phyloP scores from a whole-genome alignment of 2,888 invertebrate species.

The Lottia scabra region DNA sequence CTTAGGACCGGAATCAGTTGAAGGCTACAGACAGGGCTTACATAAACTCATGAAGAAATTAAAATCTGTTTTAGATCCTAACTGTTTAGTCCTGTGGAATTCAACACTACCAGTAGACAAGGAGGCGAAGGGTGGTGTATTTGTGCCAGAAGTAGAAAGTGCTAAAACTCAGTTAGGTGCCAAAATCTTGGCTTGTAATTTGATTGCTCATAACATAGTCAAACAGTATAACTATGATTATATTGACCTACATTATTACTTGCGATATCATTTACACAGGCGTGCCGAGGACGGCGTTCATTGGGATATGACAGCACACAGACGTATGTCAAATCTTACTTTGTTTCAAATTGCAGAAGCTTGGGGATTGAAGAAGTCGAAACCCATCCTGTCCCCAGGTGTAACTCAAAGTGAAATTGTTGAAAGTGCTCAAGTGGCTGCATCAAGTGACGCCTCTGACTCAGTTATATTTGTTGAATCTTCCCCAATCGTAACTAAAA shows the following conservation, averaged over 20 bases:
- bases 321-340: constrained; percentile 71
- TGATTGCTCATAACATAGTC: constrained; percentile 64
- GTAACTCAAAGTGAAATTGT: too few relatives aligned
- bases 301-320: constrained; percentile 70
- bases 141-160: constrained; percentile 70
- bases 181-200: constrained; percentile 72
- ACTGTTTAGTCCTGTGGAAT: constrained; percentile 71
- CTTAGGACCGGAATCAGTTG: constrained; percentile 50
- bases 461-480: too few relatives aligned
- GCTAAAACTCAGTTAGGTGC: constrained; percentile 69
- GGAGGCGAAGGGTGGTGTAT: constrained; percentile 70
- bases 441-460: too few relatives aligned
- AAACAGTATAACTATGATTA: constrained; percentile 68
- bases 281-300: constrained; percentile 72
- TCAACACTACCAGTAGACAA: constrained; percentile 71
- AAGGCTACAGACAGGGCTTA: constrained; percentile 70
- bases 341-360: constrained; percentile 75
- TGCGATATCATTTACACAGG: constrained; percentile 69
- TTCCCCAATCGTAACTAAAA: too few relatives aligned
- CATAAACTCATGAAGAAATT: constrained; percentile 67
- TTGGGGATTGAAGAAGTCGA: constrained; percentile 70
- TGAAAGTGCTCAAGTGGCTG: too few relatives aligned
- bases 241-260: constrained; percentile 72
- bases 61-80: constrained; percentile 57
- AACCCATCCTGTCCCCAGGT: background rate